Base-by-base conservation (phyloP, 2,888 invertebrate species). In the Papilio protenor region DNA sequence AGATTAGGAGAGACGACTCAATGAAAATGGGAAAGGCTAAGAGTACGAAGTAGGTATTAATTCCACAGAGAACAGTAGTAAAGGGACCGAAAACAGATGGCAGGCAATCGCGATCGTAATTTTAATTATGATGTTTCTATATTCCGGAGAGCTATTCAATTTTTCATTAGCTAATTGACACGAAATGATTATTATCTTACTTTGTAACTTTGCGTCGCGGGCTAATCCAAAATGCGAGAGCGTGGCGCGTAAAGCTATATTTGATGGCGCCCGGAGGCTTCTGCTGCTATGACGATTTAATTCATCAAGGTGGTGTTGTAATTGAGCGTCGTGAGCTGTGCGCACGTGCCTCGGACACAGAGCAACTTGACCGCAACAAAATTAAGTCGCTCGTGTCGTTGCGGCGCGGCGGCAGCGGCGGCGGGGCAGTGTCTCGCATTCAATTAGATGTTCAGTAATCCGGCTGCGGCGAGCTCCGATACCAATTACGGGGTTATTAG, bases 121-220 rank as follows among this genome's bases (percentile, higher is more conserved):
- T 92, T 93, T 91, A 92, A 94, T 93, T 91, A 92, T 87, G 85
- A 83, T 83, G 86, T 84, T 86, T 84, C 87, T 87, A 87, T 87
- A 88, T 88, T 90, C 85, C 85, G 86, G 83, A 83, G 81, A 91
- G 88, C 92, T 91, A 91, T 92, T 92, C 89, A 88, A 94, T 92
- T 92, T 93, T 94, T 94, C 94, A 94, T 94, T 94, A 94, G 94
- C 94, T 94, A 94, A 94, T 94, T 94, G 94, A 94, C 90, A 91
- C 89, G 88, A 88, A 91, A 93, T 91, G 89, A 92, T 93, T 91
- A 92, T 93, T 91, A 94, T 94, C 90, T 90, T 87, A 89, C 85
- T 88, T 90, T 89, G 91, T 92, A 92, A 91, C 88, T 92, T 90
- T 84, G 86, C 85, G 85, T 87, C 85, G 87, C 14, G 12, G 89